Evolutionary conservation across 2,113 vertebrate genomes (phyloP).

Genomic region (Chiloscyllium plagiosum): DNA sequence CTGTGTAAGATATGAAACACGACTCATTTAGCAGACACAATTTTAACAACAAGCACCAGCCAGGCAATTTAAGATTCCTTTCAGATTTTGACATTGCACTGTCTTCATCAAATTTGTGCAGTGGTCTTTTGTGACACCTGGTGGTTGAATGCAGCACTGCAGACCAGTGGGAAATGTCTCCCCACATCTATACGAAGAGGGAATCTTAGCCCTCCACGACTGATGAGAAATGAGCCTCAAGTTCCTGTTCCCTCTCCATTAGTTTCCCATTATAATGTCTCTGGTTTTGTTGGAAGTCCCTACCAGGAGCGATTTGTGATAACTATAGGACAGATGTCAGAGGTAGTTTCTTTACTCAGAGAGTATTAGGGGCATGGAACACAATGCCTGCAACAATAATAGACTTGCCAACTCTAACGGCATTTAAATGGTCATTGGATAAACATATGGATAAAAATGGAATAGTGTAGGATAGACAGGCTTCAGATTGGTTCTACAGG

Average conservation of each 20-base stretch:
- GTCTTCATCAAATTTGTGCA: background rate
- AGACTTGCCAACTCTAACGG: too few species aligned
- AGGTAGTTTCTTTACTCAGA: too few species aligned
- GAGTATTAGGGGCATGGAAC: too few species aligned
- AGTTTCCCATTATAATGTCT: background rate
- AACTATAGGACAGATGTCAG: too few species aligned
- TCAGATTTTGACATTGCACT: too few species aligned
- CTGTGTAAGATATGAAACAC: background rate
- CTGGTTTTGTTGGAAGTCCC: background rate
- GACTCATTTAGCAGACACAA: background rate
- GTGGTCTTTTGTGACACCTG: slow-evolving; percentile 8
- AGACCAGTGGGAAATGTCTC: background rate
- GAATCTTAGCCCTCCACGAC: background rate
- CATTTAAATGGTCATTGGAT: too few species aligned
- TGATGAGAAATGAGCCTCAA: background rate
- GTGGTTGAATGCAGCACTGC: slow-evolving; percentile 10
- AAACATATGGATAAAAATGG: too few species aligned
- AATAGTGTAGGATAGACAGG: too few species aligned
- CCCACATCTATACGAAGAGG: background rate
- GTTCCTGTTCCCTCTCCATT: background rate
- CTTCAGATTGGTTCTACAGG: too few species aligned
- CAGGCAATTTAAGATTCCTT: background rate
- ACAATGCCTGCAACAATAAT: too few species aligned
- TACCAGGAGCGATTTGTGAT: background rate
- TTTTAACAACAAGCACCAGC: background rate